Base-by-base conservation (phyloP, 2,888 invertebrate species). In the Pseudoips prasinana region DNA sequence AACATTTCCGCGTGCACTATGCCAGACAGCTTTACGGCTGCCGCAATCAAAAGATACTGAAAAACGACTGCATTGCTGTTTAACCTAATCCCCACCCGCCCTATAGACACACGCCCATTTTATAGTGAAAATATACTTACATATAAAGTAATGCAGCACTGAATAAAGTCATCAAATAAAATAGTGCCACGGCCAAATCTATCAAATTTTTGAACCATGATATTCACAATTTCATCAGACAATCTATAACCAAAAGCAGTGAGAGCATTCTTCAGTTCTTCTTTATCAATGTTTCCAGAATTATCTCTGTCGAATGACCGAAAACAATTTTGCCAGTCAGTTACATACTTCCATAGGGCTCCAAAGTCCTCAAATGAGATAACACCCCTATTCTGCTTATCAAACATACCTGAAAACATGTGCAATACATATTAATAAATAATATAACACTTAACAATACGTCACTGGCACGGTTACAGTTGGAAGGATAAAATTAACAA, bases 161-260 rank as follows among this genome's bases (percentile, higher is more conserved):
- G 98, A 56, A 99, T 98, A 75, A 99, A 99, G 79, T 99, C 99
- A 88, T 99, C 99, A 84, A 99, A 99, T 32, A 96, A 92, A 58
- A 99, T 96, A 4, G 94, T 95, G 18, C 97, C 96, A 30, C 91
- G 89, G n/a, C 97, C 97, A 64, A 93, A 94, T 50, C 98, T 91
- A 83, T 99, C 99, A 84, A 98, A 99, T 81, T 98, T 98, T 53
- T 94, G 92, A 31, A 99, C 90, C 64, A 99, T 90, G 20, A 94
- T 91, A 44, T 92, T 92, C 37, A 97, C 91, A 32, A 98, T 91
- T 37, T 91, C 91, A 58, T 97, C 96, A 0, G 96, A 95, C 19
- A 99, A 83, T 44, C 94, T 89, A 73, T 96, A 96, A 23, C 98
- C 98, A 82, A 99, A 99, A 7, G 95, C 93, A 1, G 92, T 93